phyloP scores from a whole-genome alignment of 2,888 invertebrate genomes.

The Drosophila kambysellisi region DNA sequence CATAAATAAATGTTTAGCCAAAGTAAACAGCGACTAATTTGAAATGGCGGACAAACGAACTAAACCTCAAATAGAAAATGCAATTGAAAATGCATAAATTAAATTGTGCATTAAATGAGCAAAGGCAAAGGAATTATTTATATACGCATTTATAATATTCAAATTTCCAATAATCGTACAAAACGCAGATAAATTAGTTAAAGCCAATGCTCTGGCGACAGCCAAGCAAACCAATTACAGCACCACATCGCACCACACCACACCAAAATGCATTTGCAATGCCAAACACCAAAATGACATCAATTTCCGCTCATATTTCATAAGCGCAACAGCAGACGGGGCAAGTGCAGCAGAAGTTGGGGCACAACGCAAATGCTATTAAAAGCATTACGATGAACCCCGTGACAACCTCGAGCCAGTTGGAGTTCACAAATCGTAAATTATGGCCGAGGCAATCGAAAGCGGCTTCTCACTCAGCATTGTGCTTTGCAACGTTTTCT shows the following conservation, averaged over 20 bases:
- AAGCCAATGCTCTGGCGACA: conserved; percentile 52
- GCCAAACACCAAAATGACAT: conserved; percentile 59
- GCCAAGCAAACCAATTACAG: conserved; percentile 56
- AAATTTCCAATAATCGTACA: conserved; percentile 14
- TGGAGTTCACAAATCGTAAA: conserved; percentile 52
- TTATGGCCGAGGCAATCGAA: conserved; percentile 59
- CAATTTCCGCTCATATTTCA: conserved; percentile 66
- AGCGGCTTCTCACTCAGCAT: conserved; percentile 34
- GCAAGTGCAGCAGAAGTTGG: conserved; percentile 3
- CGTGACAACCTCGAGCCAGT: conserved; percentile 40
- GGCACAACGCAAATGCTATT: conserved; percentile 56
- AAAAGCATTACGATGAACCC: conserved; percentile 61
- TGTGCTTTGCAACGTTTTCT: conserved; percentile 15
- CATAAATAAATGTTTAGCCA: conserved; percentile 55
- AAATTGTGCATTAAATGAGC: conserved; percentile 44
- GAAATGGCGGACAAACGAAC: conserved; percentile 34
- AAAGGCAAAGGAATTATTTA: conserved; percentile 17
- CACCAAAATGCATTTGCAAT: conserved; percentile 45
- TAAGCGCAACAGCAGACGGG: conserved; percentile 23
- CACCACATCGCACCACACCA: conserved; percentile 6
- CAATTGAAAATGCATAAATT: conserved; percentile 62
- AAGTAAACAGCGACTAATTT: conserved; percentile 50
- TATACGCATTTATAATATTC: conserved; percentile 6
- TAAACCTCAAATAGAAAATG: conserved; percentile 47
- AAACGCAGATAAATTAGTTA: conserved; percentile 52